Evolutionary conservation across 2,888 invertebrate species (phyloP), one percentile per base, ranked within the genome.

Genomic region (Nomada fabriciana): DNA sequence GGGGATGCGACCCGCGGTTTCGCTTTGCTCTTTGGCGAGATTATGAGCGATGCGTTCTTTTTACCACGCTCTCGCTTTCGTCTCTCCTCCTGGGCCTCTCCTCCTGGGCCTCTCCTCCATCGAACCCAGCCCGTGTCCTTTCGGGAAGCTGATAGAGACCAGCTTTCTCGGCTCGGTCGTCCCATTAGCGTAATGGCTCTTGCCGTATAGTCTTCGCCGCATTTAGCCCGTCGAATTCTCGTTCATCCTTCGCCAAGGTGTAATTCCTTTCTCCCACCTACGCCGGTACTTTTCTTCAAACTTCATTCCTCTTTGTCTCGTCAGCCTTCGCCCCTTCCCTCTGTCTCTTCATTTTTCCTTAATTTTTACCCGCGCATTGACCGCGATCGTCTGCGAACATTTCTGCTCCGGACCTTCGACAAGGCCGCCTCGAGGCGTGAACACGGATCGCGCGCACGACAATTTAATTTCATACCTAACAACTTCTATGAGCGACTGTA

Each of bases 131-230:
- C 47, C 78, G 69, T 65, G 79, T 88, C 78, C 85, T 84, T 82
- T 82, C 79, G 73, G 68, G 75, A 79, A 82, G 82, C 91, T 90
- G 91, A 91, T 91, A 91, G 91, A 90, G 90, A 87, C 87, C 89
- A 83, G 86, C 85, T 83, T 82, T 83, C 85, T 83, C 76, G 79
- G 80, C 76, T 78, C 82, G 82, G 76, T 88, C 89, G 89, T 89
- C 90, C 92, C 92, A 92, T 92, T 92, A 92, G 90, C 89, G 91
- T 92, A 92, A 92, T 92, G 91, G 91, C 88, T 88, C 85, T 23
- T 76, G 87, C 86, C 61, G 90, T 91, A 91, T 90, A 90, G 90
- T 90, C 90, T 89, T 90, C 80, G 43, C 13, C 43, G 87, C 89
- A 89, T 88, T 89, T 88, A 87, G 83, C 82, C 80, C 83, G 78